Evolutionary conservation across 2,888 invertebrate genomes (phyloP).

Genomic region (Eupithecia centaureata): DNA sequence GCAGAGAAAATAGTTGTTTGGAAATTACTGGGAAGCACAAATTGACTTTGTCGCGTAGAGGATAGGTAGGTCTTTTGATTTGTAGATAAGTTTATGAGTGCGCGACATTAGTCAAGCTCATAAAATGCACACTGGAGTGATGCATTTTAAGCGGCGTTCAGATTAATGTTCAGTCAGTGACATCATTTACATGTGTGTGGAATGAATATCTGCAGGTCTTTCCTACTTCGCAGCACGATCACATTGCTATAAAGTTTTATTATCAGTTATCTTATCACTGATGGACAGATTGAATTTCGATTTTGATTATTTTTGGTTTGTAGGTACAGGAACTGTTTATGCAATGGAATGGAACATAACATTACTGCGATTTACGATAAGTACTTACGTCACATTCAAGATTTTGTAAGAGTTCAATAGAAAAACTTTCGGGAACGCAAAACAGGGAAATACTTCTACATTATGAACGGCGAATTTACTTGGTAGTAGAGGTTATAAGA

Average conservation of each 20-base stretch:
- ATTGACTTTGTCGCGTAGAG: not conserved
- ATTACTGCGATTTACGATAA: not conserved
- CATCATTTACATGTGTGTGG: conserved; percentile 19
- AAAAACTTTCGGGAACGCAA: not conserved
- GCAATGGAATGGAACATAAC: not conserved
- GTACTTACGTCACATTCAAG: not conserved
- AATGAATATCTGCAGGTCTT: conserved; percentile 5
- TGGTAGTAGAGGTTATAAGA: not conserved
- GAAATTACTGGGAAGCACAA: not conserved
- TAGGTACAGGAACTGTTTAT: not conserved
- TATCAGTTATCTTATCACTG: too few relatives aligned
- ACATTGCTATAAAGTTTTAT: not conserved
- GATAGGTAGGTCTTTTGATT: not conserved
- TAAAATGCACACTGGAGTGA: conserved; percentile 14
- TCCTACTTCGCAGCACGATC: not conserved
- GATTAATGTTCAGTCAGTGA: conserved; percentile 13
- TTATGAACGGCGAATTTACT: not conserved
- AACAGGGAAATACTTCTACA: not conserved
- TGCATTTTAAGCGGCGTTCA: conserved; percentile 20
- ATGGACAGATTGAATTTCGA: not conserved
- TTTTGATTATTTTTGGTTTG: not conserved
- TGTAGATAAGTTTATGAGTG: conserved; percentile 52
- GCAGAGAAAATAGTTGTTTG: not conserved
- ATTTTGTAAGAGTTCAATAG: not conserved
- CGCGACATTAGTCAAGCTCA: conserved; percentile 43